phyloP scores from a whole-genome alignment of 2,113 vertebrate species.

The Todiramphus chloris region DNA sequence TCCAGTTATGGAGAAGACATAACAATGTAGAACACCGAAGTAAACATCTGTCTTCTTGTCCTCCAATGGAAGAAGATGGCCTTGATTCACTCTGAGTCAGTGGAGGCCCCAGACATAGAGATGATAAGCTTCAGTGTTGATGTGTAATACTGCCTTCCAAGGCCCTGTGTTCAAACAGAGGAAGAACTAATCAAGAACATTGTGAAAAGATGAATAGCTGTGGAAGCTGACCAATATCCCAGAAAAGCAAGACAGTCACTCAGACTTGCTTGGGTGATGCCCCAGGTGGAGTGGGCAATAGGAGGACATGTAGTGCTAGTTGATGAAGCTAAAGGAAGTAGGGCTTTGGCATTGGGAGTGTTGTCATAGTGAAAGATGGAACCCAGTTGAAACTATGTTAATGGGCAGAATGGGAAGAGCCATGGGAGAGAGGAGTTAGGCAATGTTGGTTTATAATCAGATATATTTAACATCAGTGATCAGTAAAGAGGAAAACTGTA shows the following conservation, averaged over 20 bases:
- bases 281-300: not conserved
- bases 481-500: not conserved
- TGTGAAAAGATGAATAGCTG: not conserved
- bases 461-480: not conserved
- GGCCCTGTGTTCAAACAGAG: not conserved
- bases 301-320: not conserved
- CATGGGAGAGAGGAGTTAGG: not conserved
- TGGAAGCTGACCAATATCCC: not conserved
- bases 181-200: not conserved
- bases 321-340: not conserved
- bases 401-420: not conserved
- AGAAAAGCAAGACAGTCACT: not conserved
- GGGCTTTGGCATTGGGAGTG: not conserved
- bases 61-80: not conserved
- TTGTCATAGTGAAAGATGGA: not conserved
- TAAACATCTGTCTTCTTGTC: not conserved
- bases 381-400: not conserved
- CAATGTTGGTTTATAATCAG: not conserved
- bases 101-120: not conserved
- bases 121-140: not conserved
- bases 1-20: not conserved
- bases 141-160: not conserved
- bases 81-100: not conserved
- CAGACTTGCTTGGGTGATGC: not conserved
- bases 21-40: not conserved